Percentiles rank a stretch among this genome's conserved stretches.
These are phyloP conservation scores for Synergus umbraculus DNA, from an alignment of 2,888 invertebrate species.

Conservation along the genomic window DNA sequence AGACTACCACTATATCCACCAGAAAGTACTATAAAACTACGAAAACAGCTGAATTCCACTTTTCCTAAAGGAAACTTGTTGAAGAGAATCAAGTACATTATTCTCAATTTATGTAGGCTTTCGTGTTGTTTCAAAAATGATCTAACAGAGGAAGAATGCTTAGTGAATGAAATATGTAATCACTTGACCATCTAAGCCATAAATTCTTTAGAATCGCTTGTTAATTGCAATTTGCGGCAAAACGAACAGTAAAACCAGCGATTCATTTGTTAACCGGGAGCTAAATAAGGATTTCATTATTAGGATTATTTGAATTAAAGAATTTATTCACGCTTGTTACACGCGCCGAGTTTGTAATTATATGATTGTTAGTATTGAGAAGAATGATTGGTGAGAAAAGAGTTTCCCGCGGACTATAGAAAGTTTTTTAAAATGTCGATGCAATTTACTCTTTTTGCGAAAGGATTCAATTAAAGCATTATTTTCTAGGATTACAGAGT, in stretches of 20 bases:
- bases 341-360: background rate
- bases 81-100: background rate
- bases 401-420: constrained; percentile 23
- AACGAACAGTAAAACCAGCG: constrained; percentile 11
- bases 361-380: constrained; percentile 2
- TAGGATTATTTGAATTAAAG: constrained; percentile 10
- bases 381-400: constrained; percentile 14
- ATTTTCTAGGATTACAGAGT: background rate
- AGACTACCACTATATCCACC: background rate
- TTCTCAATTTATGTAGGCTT: constrained; percentile 4
- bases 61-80: background rate
- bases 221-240: constrained; percentile 23
- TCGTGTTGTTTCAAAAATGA: constrained; percentile 11
- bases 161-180: constrained; percentile 24
- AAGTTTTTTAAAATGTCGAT: constrained; percentile 34
- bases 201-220: constrained; percentile 15
- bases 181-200: constrained; percentile 26
- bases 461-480: constrained; percentile 5
- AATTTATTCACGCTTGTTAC: constrained; percentile 7
- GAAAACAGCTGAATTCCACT: background rate
- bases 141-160: constrained; percentile 26
- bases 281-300: constrained; percentile 20
- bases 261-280: constrained; percentile 32
- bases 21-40: background rate
- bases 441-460: constrained; percentile 20